These are phyloP conservation scores for Drosophila rufa DNA, from an alignment of 1,140 invertebrate genomes.

Conservation along the genomic window DNA sequence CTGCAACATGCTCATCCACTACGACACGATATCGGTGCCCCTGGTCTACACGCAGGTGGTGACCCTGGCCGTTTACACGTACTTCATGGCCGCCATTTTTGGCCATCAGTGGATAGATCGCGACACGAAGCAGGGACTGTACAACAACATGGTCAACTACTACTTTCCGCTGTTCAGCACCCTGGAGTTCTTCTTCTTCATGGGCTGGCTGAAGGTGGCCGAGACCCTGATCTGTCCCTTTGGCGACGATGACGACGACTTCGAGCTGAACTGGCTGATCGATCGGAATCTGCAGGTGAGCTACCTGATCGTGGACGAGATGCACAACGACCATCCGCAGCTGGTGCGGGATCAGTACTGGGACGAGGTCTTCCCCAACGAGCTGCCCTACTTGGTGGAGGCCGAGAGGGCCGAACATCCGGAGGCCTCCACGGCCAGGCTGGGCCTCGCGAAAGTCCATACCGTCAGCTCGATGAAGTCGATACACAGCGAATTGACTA, in stretches of 20 bases:
- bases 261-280: slow-evolving; percentile 93
- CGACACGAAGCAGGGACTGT: slow-evolving; percentile 65
- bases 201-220: slow-evolving; percentile 95
- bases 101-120: slow-evolving; percentile 91
- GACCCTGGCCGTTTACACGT: slow-evolving; percentile 96
- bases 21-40: slow-evolving; percentile 96
- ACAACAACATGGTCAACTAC: slow-evolving; percentile 87
- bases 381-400: slow-evolving; percentile 87
- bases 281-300: slow-evolving; percentile 94
- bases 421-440: slow-evolving; percentile 61
- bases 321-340: slow-evolving; percentile 96
- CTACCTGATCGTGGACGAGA: slow-evolving; percentile 96
- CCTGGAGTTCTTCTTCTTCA: slow-evolving; percentile 93
- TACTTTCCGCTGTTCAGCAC: slow-evolving; percentile 95
- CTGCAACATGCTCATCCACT: slow-evolving; percentile 92
- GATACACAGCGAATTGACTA: neutral
- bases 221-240: slow-evolving; percentile 93
- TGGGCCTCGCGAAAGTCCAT: slow-evolving; percentile 47
- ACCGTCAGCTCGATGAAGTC: neutral
- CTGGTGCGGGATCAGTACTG: slow-evolving; percentile 94
- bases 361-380: slow-evolving; percentile 93
- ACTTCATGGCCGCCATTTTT: slow-evolving; percentile 91
- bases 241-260: slow-evolving; percentile 94
- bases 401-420: slow-evolving; percentile 60
- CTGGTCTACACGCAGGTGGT: slow-evolving; percentile 98